Evolutionary conservation across 2,888 invertebrate species (phyloP).

Genomic region (Periphyllus acericola): DNA sequence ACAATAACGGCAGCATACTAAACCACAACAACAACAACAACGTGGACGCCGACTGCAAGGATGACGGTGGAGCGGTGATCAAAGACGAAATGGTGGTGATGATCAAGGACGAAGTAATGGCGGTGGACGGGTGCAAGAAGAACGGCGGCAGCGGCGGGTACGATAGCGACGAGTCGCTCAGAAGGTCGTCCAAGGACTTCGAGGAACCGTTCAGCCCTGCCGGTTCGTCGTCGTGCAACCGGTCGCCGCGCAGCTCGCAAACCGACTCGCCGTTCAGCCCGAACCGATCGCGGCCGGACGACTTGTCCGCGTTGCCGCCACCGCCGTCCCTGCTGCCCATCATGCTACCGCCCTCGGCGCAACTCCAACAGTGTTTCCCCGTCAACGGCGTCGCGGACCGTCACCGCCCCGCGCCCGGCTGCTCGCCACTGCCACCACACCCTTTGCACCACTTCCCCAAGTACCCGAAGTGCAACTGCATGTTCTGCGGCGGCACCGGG

Average conservation of each 20-base stretch:
- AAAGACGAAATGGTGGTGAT: constrained; percentile 64
- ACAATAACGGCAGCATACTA: constrained; percentile 68
- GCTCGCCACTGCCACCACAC: constrained; percentile 63
- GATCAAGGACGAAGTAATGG: constrained; percentile 64
- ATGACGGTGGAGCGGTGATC: constrained; percentile 63
- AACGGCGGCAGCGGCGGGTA: constrained; percentile 68
- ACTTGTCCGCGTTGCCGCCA: neutral
- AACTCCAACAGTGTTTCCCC: constrained; percentile 64
- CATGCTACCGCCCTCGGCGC: constrained; percentile 55
- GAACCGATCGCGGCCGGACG: constrained; percentile 68
- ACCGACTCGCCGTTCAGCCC: constrained; percentile 72
- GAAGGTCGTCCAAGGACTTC: constrained; percentile 69
- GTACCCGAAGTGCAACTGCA: constrained; percentile 68
- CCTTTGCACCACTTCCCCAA: constrained; percentile 62
- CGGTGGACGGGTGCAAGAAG: constrained; percentile 64
- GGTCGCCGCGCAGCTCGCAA: constrained; percentile 71
- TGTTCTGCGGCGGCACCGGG: constrained; percentile 63
- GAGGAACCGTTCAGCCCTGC: constrained; percentile 73
- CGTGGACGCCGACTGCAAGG: constrained; percentile 46
- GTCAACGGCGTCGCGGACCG: constrained; percentile 65
- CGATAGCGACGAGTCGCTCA: constrained; percentile 64
- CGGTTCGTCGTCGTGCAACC: constrained; percentile 71
- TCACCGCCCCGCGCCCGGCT: neutral
- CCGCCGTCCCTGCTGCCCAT: neutral
- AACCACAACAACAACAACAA: constrained; percentile 66